Percentiles rank a stretch among this genome's conserved stretches.
These are phyloP conservation scores for Pao palembangensis DNA, from an alignment of 2,113 vertebrate genomes.

Conservation along the genomic window DNA sequence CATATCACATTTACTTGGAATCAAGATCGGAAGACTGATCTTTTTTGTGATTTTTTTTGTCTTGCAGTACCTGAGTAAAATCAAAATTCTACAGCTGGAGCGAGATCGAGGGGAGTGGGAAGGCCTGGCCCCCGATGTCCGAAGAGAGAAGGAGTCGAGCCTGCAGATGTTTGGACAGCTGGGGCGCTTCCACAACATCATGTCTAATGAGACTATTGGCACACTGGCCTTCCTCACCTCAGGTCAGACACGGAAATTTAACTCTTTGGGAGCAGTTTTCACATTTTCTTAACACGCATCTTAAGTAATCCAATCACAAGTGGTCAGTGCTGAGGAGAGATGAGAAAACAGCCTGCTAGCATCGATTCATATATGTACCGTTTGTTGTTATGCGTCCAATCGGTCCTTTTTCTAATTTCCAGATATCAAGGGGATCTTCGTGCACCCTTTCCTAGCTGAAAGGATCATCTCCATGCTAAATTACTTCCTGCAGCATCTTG, in stretches of 20 bases:
- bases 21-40: no score
- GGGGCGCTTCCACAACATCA: slow-evolving; percentile 98
- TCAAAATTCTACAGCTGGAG: slow-evolving; percentile 95
- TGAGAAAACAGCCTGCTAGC: background rate
- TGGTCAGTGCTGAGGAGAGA: no score
- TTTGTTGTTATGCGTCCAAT: background rate
- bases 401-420: slow-evolving; percentile 14
- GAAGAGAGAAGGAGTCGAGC: slow-evolving; percentile 91
- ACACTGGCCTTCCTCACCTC: slow-evolving; percentile 96
- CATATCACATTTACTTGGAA: no score
- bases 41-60: slow-evolving; percentile 1
- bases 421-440: slow-evolving; percentile 95
- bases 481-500: slow-evolving; percentile 96
- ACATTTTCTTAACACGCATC: no score
- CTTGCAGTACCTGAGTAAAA: slow-evolving; percentile 93
- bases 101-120: slow-evolving; percentile 93
- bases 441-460: slow-evolving; percentile 94
- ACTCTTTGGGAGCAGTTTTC: background rate
- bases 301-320: no score
- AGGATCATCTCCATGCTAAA: slow-evolving; percentile 99
- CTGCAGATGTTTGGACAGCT: slow-evolving; percentile 97
- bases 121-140: slow-evolving; percentile 81
- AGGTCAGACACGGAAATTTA: slow-evolving; percentile 70
- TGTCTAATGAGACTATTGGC: slow-evolving; percentile 98
- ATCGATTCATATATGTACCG: slow-evolving; percentile 1